Base-by-base conservation (phyloP, 2,113 vertebrate genomes). In the Melanotaenia duboulayi region DNA sequence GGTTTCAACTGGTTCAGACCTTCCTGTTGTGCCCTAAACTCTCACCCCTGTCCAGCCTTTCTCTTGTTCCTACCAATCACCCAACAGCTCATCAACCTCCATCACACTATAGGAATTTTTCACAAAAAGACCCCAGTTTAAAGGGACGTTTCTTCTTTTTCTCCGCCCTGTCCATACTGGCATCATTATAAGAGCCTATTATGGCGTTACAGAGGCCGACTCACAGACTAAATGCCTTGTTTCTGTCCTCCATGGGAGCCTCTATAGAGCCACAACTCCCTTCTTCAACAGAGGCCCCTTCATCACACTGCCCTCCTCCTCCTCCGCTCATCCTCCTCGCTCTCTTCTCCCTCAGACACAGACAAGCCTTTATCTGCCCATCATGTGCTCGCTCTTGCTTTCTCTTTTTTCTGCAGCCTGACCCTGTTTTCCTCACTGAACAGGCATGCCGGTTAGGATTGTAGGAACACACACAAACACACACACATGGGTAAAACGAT, bases 351-450 rank as follows among this genome's bases (percentile, higher is more conserved):
- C 83, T 73, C 82, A 76, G 75, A 87, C 80, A 91, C 89, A 91
- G 90, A 87, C 89, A 51, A 76, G 80, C 82, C 90, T 91, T 90
- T 91, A 91, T 90, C 89, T 88, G 84, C 85, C 83, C 86, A 89
- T 91, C 89, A 90, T 90, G 89, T 89, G 90, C 86, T 87, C 72
- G 6, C 73, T 58, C 80, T 62, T 61, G 25, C 75, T 70, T 48
- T 86, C 66, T 78, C 50, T 83, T 80, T 68, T 68, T 74, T 76
- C 75, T 78, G 24, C 19, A 1, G 75, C 70, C 78, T 90, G 83
- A 90, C 90, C 88, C 89, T 82, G 78, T 90, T 88, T 88, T 80
- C 64, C 19, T 50, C 74, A 50, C 63, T 39, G 50, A 80, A 46
- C 83, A 87, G 70, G 68, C 86, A 75, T 61, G 80, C 66, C 40